A percentile compares a stretch with the other conserved stretches of the same genome.
Conservation (phyloP, 1,140 invertebrate species). For the Bombus soroeensis region DNA sequence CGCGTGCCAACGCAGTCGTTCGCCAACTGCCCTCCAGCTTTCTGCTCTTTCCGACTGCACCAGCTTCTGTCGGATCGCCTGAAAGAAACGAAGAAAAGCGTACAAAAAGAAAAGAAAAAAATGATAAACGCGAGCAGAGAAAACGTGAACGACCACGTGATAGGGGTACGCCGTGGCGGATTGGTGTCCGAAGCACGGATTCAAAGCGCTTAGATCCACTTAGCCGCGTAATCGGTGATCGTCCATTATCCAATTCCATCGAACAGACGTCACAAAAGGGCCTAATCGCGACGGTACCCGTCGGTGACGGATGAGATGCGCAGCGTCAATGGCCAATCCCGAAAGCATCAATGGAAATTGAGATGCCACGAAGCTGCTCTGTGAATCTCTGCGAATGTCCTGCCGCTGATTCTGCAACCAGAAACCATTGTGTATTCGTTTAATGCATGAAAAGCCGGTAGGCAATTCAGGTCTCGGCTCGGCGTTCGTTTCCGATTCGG, state of each 20-base stretch:
- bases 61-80: background rate
- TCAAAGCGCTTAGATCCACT: constrained; percentile 69
- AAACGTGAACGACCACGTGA: constrained; percentile 46
- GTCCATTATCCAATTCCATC: constrained; percentile 73
- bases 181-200: constrained; percentile 55
- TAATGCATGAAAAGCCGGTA: constrained; percentile 30
- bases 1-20: constrained; percentile 48
- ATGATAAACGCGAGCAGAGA: background rate
- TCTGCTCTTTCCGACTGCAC: background rate
- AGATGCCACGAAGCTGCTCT: constrained; percentile 22
- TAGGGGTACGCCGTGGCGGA: background rate
- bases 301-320: constrained; percentile 49
- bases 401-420: constrained; percentile 18
- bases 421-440: constrained; percentile 29
- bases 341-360: constrained; percentile 63
- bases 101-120: constrained; percentile 9
- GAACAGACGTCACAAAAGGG: constrained; percentile 62
- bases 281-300: constrained; percentile 61
- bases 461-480: constrained; percentile 45
- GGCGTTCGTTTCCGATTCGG: constrained; percentile 53
- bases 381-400: constrained; percentile 14
- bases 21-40: constrained; percentile 56
- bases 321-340: constrained; percentile 71
- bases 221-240: constrained; percentile 63
- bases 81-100: constrained; percentile 11